Percentiles rank a stretch among this genome's conserved stretches.
These are phyloP conservation scores for Lepisosteus oculatus DNA, from an alignment of 2,113 vertebrate species.

Conservation along the genomic window DNA sequence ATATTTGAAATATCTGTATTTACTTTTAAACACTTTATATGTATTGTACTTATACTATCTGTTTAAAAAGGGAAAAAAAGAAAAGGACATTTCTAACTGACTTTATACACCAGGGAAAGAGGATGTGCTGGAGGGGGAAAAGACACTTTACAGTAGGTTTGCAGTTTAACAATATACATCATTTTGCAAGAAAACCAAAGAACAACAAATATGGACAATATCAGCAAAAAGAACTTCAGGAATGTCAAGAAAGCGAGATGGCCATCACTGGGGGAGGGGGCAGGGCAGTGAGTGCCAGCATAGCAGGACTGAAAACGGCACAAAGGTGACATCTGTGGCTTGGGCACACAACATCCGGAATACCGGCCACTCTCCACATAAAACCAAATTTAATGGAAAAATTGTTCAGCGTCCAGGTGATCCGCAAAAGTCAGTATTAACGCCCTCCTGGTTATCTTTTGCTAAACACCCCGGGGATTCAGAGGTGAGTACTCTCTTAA, in stretches of 20 bases:
- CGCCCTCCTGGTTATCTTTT: too few species aligned
- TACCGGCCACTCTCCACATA: not conserved
- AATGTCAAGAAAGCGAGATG: not conserved
- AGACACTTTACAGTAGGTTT: conserved; percentile 22
- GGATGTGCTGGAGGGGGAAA: conserved; percentile 29
- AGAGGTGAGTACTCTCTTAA: too few species aligned
- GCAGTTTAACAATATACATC: conserved; percentile 54
- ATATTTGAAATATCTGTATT: conserved; percentile 32
- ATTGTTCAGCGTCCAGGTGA: not conserved
- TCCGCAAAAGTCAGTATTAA: too few species aligned
- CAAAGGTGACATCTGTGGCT: too few species aligned
- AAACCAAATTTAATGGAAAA: not conserved
- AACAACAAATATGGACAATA: conserved; percentile 2
- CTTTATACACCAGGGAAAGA: conserved; percentile 39
- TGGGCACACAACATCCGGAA: too few species aligned
- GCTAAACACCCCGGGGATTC: too few species aligned
- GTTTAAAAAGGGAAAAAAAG: conserved; percentile 51
- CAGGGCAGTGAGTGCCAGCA: too few species aligned
- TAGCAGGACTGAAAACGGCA: too few species aligned
- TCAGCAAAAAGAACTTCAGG: too few species aligned
- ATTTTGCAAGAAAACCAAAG: conserved; percentile 15
- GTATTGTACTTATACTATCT: conserved; percentile 43
- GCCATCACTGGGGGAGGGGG: not conserved
- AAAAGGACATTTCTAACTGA: conserved; percentile 12
- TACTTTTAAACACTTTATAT: conserved; percentile 26